Base-by-base conservation (phyloP, 2,113 vertebrate species). In the Nesoenas mayeri region DNA sequence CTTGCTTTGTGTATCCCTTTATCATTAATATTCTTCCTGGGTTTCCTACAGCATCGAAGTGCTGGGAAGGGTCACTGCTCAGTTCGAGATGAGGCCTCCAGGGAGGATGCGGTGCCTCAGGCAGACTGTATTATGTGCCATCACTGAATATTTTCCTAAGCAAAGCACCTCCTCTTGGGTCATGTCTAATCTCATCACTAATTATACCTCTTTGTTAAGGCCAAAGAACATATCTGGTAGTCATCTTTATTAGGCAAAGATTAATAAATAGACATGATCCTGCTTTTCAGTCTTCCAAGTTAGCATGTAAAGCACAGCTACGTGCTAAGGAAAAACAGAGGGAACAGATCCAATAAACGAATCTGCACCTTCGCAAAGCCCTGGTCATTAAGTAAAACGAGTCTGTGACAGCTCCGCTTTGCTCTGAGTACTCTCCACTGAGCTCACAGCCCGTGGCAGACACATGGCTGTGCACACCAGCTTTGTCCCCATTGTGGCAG, bases 141-240 rank as follows among this genome's bases (percentile, higher is more conserved):
- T n/a, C 0, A 0, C 72, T 85, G 85, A 90, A 57, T 92, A 93
- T 92, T 94, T 80, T 85, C 81, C 78, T 83, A 82, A 89, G 79
- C 82, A 96, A 95, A 95, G 93, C 88, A 89, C 61, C 94, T 94
- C 89, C 92, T 96, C 88, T 61, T 47, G 65, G 95, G 96, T 96
- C 95, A 91, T 80, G 78, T 95, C 85, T 96, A 96, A 96, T 97
- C 96, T 95, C 94, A 96, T 90, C 83, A 31, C 92, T 96, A 96
- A 96, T 97, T 95, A 96, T 73, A 93, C 31, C 93, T 92, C 82
- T 95, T 93, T 93, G 91, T 93, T 95, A 96, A 96, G 95, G 95
- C 89, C 89, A 96, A 84, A 92, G 83, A 87, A 92, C 92, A 32
- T 96, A 94, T 71, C 95, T 94, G 78, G 73, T 90, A 92, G 90